These are phyloP conservation scores for Carcina quercana DNA, from an alignment of 2,888 invertebrate genomes.

Conservation along the genomic window DNA sequence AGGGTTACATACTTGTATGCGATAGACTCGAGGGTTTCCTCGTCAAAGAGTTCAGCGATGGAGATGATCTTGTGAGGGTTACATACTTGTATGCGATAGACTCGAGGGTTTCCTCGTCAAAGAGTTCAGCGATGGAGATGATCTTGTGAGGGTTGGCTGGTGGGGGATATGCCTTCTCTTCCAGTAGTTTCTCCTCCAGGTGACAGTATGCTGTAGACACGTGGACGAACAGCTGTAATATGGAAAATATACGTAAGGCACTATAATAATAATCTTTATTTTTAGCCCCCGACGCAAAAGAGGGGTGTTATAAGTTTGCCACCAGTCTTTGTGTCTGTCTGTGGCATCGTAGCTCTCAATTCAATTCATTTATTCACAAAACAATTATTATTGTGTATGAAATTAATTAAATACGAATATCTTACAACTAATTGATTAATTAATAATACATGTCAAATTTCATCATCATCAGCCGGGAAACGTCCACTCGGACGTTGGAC, in stretches of 20 bases:
- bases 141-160: constrained; percentile 84
- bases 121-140: constrained; percentile 85
- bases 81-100: constrained; percentile 51
- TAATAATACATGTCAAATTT: no score
- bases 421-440: no score
- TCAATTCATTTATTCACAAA: no score
- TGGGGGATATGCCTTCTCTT: constrained; percentile 91
- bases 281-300: no score
- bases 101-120: constrained; percentile 78
- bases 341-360: no score
- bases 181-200: constrained; percentile 84
- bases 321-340: no score
- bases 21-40: constrained; percentile 68
- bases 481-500: no score
- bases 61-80: constrained; percentile 74
- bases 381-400: no score
- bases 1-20: constrained; percentile 72
- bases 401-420: no score
- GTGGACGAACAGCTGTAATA: constrained; percentile 81
- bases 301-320: no score
- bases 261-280: neutral
- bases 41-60: constrained; percentile 85
- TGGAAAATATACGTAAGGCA: constrained; percentile 9
- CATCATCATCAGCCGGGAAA: no score
- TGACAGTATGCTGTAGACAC: constrained; percentile 95